A percentile compares a stretch with the other conserved stretches of the same genome.
Conservation (phyloP, 2,797 vertebrate genomes). For the Selene dorsalis region DNA sequence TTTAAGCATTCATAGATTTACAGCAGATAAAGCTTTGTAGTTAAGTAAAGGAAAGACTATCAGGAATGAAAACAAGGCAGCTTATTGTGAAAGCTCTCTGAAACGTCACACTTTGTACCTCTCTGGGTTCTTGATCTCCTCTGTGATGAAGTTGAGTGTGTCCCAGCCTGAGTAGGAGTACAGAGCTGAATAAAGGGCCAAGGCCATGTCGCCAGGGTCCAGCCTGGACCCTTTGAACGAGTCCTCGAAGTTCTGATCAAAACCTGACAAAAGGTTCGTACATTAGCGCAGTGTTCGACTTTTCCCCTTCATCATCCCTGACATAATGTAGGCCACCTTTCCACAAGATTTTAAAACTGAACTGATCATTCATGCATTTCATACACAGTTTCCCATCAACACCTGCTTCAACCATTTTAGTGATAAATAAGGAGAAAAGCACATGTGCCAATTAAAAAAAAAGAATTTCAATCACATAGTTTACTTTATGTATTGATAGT, state of each 20-base stretch:
- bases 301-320: background rate
- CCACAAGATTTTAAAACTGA: background rate
- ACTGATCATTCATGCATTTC: background rate
- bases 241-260: constrained; percentile 83
- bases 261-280: constrained; percentile 70
- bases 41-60: background rate
- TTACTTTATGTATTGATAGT: background rate
- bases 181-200: constrained; percentile 87
- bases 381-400: background rate
- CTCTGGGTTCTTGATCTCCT: constrained; percentile 88
- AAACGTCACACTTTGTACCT: constrained; percentile 71
- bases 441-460: no score
- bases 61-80: background rate
- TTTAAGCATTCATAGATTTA: background rate
- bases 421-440: no score
- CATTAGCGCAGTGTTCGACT: background rate
- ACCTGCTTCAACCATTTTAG: no score
- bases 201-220: constrained; percentile 83
- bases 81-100: background rate
- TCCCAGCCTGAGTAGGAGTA: constrained; percentile 91
- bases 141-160: constrained; percentile 89
- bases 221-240: constrained; percentile 84
- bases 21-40: background rate
- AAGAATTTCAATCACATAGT: background rate
- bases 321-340: background rate